Conservation (phyloP, 2,888 invertebrate genomes). For the Papilio demoleus region DNA sequence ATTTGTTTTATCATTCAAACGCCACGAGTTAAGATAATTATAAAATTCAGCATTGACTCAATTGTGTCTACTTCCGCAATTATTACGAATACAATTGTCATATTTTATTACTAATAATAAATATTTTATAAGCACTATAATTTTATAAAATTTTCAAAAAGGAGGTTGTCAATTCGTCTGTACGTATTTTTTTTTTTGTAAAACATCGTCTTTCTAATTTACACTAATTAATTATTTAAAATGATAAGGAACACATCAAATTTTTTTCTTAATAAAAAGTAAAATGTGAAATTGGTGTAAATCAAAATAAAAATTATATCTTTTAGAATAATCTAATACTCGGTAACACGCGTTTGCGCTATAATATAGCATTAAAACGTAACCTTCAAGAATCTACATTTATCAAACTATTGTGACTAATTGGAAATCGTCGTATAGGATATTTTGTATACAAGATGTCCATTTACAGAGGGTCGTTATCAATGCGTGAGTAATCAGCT, state of each 20-base stretch:
- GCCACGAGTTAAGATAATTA: background rate
- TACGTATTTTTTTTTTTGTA: no score
- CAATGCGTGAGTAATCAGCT: slow-evolving; percentile 29
- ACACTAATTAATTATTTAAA: no score
- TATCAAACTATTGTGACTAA: slow-evolving; percentile 18
- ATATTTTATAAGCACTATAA: no score
- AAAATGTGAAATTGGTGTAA: no score
- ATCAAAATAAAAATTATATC: no score
- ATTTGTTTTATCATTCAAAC: slow-evolving; percentile 1
- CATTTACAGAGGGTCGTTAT: slow-evolving; percentile 31
- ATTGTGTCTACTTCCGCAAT: background rate
- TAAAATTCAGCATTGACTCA: background rate
- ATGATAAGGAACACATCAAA: no score
- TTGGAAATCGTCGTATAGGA: slow-evolving; percentile 9
- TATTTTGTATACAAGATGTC: slow-evolving; percentile 16
- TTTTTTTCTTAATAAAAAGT: no score
- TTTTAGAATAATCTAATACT: no score
- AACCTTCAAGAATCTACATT: background rate
- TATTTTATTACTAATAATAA: background rate
- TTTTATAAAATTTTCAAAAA: no score
- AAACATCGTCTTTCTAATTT: no score
- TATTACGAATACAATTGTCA: background rate
- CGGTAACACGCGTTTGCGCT: no score
- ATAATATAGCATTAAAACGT: background rate
- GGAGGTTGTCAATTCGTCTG: no score